Evolutionary conservation across 2,888 invertebrate species (phyloP).

Genomic region (Entomobrya proxima): DNA sequence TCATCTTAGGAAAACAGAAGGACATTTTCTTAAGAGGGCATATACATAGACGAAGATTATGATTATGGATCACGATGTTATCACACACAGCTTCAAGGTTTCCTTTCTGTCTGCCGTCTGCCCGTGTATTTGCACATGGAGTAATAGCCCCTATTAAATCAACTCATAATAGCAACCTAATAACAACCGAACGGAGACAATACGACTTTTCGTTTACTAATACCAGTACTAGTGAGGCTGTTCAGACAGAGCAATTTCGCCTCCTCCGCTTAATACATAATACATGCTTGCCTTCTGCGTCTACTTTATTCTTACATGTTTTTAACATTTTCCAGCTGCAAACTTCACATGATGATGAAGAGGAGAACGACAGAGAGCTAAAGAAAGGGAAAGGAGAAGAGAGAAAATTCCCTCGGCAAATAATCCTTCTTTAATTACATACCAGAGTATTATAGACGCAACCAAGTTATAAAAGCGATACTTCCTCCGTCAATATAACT

Average conservation of each 20-base stretch:
- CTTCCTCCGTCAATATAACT: background rate
- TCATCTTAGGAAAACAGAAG: conserved; percentile 2
- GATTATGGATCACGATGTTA: background rate
- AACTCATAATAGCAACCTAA: conserved; percentile 2
- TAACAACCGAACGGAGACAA: background rate
- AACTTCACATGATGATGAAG: background rate
- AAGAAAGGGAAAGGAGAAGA: background rate
- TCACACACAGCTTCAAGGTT: background rate
- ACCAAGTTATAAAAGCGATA: background rate
- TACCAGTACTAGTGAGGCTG: background rate
- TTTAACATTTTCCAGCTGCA: conserved; percentile 4
- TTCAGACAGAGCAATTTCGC: no score
- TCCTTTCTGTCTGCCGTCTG: background rate
- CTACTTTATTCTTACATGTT: no score
- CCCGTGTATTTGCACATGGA: background rate
- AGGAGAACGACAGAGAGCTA: background rate
- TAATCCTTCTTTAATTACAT: conserved; percentile 65
- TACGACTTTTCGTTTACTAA: no score
- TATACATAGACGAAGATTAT: background rate
- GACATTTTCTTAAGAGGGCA: background rate
- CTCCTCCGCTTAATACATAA: background rate
- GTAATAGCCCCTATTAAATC: conserved; percentile 26
- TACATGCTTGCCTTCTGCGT: no score
- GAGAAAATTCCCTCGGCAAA: conserved; percentile 55
- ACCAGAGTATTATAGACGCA: conserved; percentile 1